phyloP scores from a whole-genome alignment of 2,888 invertebrate species.

The Philereme transversata region DNA sequence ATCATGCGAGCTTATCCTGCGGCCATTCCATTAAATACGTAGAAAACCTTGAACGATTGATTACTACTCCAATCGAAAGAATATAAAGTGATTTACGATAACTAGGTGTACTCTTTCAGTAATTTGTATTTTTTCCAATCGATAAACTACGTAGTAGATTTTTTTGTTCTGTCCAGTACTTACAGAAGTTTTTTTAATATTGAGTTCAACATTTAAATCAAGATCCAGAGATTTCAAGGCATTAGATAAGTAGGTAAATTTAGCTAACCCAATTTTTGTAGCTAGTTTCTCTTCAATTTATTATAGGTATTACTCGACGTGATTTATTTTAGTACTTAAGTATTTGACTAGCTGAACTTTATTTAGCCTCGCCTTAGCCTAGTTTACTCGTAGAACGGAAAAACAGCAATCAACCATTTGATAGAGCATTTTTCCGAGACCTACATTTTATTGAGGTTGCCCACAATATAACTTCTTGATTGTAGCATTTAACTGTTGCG shows the following conservation, averaged over 20 bases:
- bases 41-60: constrained; percentile 8
- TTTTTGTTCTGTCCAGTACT: no score
- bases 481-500: background rate
- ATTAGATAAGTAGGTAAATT: no score
- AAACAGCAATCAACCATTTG: constrained; percentile 21
- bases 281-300: no score
- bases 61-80: constrained; percentile 3
- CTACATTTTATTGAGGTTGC: constrained; percentile 28
- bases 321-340: constrained; percentile 28
- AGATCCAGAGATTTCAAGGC: no score
- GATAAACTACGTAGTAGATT: background rate
- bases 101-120: background rate
- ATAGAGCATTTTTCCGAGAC: constrained; percentile 29
- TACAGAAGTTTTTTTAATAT: no score
- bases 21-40: background rate
- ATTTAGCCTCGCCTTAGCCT: constrained; percentile 32
- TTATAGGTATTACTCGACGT: constrained; percentile 18
- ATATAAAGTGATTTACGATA: background rate
- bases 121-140: background rate
- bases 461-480: background rate
- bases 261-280: no score
- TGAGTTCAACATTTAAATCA: no score
- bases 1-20: no score
- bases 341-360: constrained; percentile 35
- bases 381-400: constrained; percentile 23